Evolutionary conservation across 2,888 invertebrate genomes (phyloP).

Genomic region (Rotaria socialis): DNA sequence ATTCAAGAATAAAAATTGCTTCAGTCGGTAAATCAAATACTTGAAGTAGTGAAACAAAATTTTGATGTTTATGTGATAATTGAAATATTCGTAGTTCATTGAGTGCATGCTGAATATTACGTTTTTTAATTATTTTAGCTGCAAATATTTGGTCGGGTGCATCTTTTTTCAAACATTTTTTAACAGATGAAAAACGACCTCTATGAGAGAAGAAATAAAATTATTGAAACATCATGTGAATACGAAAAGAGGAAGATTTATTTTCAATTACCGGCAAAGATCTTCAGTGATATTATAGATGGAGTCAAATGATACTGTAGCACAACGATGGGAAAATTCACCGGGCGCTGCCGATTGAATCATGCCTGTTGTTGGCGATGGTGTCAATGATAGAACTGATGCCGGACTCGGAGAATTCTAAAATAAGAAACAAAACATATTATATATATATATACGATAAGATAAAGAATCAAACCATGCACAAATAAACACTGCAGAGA

Average conservation of each 20-base stretch:
- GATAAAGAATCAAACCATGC: background rate
- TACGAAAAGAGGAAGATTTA: background rate
- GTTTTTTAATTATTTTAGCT: constrained; percentile 84
- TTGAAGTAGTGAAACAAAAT: background rate
- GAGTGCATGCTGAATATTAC: constrained; percentile 55
- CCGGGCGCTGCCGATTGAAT: constrained; percentile 6
- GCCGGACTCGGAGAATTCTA: background rate
- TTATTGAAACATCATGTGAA: background rate
- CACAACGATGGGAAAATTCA: constrained; percentile 32
- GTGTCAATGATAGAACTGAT: background rate
- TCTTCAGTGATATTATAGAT: constrained; percentile 3
- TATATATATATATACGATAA: background rate
- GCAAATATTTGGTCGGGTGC: constrained; percentile 74
- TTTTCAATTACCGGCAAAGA: constrained; percentile 11
- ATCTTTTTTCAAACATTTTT: constrained; percentile 65
- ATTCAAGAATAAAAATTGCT: constrained; percentile 9
- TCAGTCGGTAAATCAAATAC: constrained; percentile 11
- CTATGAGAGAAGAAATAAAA: background rate
- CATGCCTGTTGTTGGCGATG: constrained; percentile 31
- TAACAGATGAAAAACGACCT: constrained; percentile 18
- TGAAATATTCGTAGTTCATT: constrained; percentile 31
- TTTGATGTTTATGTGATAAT: constrained; percentile 13
- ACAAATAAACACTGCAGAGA: background rate
- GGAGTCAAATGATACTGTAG: constrained; percentile 13
- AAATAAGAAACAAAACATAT: background rate